Base-by-base conservation (phyloP, 2,888 invertebrate genomes). In the Pollenia amentaria region DNA sequence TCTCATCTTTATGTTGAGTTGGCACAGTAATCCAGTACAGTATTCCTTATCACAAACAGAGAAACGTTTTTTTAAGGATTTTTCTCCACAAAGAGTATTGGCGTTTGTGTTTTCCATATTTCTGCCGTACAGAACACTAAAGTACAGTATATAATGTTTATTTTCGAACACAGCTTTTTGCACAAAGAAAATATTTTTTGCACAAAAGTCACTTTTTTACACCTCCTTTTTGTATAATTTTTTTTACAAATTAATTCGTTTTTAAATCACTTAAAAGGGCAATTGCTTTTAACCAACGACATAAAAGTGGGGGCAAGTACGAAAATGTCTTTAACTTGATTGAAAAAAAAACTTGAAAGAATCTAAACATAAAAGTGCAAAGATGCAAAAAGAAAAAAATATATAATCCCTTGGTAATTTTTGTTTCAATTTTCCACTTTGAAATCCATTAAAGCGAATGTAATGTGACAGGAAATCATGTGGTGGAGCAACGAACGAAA, bases 401-500 rank as follows among this genome's bases (percentile, higher is more conserved):
- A 11, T 38, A 51, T n/a, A 46, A 29, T 38, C 44, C 57, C 48
- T 80, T 76, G 57, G 57, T 57, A n/a, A 48, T 84, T 53, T 55
- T 51, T 51, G 18, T 44, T 72, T 46, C 51, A 29, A 57, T 76
- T 81, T 70, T 64, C 60, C 77, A 77, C 87, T 78, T 75, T 84
- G 81, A 82, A 87, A 79, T 84, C 70, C 84, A 87, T 77, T 81
- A 81, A 82, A 79, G 87, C 75, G 87, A 78, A 84, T 62, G 64
- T 85, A 85, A 85, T 82, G 81, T 82, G 84, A 87, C 87, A 87
- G 87, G 87, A 87, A 87, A 87, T 84, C 77, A 84, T 87, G 87
- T 78, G 84, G 84, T 84, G 67, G 84, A 72, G 76, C 70, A 70
- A 2, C 60, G 11, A 69, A 38, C 65, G 16, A 21, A 21, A 46